A percentile compares a stretch with the other conserved stretches of the same genome.
Conservation (phyloP, 2,888 invertebrate genomes). For the Polyommatus iphigenia region DNA sequence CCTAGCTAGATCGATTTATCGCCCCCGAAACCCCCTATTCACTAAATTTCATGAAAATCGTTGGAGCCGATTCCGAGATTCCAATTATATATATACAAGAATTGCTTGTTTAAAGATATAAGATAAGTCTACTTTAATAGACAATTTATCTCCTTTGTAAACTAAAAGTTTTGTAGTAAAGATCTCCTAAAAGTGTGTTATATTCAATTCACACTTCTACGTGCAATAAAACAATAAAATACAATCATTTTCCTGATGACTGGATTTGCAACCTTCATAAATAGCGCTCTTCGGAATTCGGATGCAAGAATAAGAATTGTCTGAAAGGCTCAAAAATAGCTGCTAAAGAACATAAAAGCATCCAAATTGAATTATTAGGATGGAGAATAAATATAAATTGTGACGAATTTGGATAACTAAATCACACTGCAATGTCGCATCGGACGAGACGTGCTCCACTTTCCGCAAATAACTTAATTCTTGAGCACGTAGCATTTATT, state of each 20-base stretch:
- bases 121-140: not conserved
- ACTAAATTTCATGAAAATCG: no score
- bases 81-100: no score
- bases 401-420: constrained; percentile 21
- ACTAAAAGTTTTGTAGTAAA: not conserved
- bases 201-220: not conserved
- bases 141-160: not conserved
- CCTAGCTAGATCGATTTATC: no score
- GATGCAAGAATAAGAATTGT: not conserved
- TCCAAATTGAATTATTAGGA: not conserved
- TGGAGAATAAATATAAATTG: constrained; percentile 20
- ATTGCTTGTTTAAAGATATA: no score
- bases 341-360: not conserved
- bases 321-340: not conserved
- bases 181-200: not conserved
- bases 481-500: constrained; percentile 29
- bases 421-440: constrained; percentile 12
- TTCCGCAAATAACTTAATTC: constrained; percentile 28
- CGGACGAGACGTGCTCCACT: constrained; percentile 14
- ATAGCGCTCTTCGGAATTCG: not conserved
- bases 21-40: no score
- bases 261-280: not conserved
- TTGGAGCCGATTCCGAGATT: no score
- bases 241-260: not conserved
- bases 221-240: not conserved